Evolutionary conservation across 2,797 vertebrate species (phyloP).

Genomic region (Acipenser transmontanus): DNA sequence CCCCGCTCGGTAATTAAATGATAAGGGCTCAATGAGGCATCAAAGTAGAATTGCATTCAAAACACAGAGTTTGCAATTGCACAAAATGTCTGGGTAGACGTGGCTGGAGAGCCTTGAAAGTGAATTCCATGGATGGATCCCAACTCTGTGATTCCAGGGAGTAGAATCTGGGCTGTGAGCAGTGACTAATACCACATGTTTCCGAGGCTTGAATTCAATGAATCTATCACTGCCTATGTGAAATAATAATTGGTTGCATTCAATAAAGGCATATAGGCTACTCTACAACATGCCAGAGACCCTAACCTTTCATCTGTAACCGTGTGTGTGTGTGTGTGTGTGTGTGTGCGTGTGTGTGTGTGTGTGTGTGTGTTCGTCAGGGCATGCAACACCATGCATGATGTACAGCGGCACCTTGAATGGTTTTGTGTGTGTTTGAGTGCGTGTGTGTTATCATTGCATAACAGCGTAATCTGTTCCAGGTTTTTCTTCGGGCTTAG

Average conservation of each 20-base stretch:
- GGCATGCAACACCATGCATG: conserved; percentile 50
- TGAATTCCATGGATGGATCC: conserved; percentile 19
- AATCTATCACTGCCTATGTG: conserved; percentile 53
- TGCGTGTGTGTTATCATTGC: not conserved
- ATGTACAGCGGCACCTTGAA: conserved; percentile 63
- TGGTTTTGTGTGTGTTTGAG: conserved; percentile 52
- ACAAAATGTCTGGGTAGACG: conserved; percentile 3
- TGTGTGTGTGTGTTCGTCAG: conserved; percentile 60
- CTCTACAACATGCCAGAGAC: not conserved
- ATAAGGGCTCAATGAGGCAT: conserved; percentile 15
- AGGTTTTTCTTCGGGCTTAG: too few species aligned
- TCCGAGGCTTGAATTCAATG: conserved; percentile 35
- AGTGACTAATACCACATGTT: conserved; percentile 48
- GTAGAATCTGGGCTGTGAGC: conserved; percentile 23
- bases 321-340: conserved; percentile 4
- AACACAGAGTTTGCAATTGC: conserved; percentile 22
- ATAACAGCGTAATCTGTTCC: too few species aligned
- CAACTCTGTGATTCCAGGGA: conserved; percentile 6
- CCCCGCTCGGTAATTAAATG: not conserved
- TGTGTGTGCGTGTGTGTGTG: conserved; percentile 3
- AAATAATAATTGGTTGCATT: conserved; percentile 42
- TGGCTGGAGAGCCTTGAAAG: conserved; percentile 15
- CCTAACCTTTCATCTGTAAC: not conserved
- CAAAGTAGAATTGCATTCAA: conserved; percentile 15
- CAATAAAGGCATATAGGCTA: not conserved